These are phyloP conservation scores for Nibea coibor DNA, from an alignment of 2,113 vertebrate species.

Conservation along the genomic window DNA sequence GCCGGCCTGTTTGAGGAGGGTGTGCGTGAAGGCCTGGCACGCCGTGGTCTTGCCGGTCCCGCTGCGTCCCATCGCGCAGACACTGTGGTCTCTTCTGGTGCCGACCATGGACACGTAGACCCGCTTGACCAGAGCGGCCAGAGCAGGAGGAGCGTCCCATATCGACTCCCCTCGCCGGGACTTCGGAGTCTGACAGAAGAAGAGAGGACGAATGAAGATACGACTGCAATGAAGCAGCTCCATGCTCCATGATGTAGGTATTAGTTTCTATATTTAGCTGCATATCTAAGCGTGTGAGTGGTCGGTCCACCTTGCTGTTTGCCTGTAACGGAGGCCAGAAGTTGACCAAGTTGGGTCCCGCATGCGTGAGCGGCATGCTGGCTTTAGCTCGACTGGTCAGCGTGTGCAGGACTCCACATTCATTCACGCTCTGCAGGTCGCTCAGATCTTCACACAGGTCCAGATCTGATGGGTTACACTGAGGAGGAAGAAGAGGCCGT, in stretches of 20 bases:
- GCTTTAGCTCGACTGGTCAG: constrained; percentile 84
- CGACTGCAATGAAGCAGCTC: too few species aligned
- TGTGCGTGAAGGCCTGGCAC: constrained; percentile 85
- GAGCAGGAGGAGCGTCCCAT: constrained; percentile 81
- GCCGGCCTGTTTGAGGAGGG: constrained; percentile 87
- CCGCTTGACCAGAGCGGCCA: constrained; percentile 85
- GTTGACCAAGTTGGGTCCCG: constrained; percentile 87
- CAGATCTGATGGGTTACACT: constrained; percentile 90
- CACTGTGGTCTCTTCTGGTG: constrained; percentile 88
- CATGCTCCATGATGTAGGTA: too few species aligned
- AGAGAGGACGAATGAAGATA: background rate
- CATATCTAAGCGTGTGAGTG: too few species aligned
- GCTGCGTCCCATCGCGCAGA: constrained; percentile 89
- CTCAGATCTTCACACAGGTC: constrained; percentile 91
- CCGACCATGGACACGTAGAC: constrained; percentile 88
- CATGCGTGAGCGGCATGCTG: constrained; percentile 84
- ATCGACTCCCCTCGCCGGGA: constrained; percentile 70
- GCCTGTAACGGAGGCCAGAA: constrained; percentile 59
- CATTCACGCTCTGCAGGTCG: constrained; percentile 87
- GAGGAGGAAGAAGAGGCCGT: background rate
- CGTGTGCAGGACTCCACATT: constrained; percentile 87
- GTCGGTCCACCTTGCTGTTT: constrained; percentile 80
- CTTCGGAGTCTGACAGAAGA: constrained; percentile 64
- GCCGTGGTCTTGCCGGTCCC: constrained; percentile 89
- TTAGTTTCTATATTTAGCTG: too few species aligned